phyloP scores from a whole-genome alignment of 2,113 vertebrate genomes.

The Gallinago undulata region DNA sequence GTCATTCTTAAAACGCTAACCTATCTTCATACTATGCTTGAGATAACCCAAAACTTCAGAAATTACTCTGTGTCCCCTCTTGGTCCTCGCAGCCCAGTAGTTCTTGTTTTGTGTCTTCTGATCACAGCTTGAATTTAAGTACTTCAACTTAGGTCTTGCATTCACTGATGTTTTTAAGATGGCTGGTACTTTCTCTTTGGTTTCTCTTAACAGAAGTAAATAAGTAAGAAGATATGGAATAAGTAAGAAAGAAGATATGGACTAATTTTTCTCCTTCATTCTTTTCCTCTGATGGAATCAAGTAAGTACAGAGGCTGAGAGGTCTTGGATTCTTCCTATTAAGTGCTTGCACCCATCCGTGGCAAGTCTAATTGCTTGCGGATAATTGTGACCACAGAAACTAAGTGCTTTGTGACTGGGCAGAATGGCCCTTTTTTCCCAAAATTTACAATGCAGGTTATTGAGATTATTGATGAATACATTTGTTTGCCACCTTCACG shows the following conservation, averaged over 20 bases:
- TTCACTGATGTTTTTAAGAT: not conserved
- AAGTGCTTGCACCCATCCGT: not conserved
- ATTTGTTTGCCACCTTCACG: not conserved
- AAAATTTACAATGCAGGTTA: not conserved
- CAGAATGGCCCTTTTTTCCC: not conserved
- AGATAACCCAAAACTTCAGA: not conserved
- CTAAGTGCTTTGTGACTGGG: not conserved
- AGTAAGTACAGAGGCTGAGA: not conserved
- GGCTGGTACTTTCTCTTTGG: not conserved
- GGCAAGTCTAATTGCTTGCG: not conserved
- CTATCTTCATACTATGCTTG: not conserved
- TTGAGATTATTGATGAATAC: not conserved
- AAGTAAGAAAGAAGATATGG: not conserved
- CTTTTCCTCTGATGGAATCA: not conserved
- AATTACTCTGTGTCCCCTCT: not conserved
- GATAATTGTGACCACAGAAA: not conserved
- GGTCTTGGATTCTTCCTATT: not conserved
- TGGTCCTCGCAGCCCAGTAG: not conserved
- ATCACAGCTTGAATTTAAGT: not conserved
- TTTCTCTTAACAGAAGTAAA: not conserved
- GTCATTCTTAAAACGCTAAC: not conserved
- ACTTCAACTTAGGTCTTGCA: not conserved
- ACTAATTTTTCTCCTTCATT: not conserved
- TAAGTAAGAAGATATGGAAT: not conserved
- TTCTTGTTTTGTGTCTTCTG: not conserved